A percentile compares a stretch with the other conserved stretches of the same genome.
These are phyloP conservation scores for Ctenochaetus hawaiiensis DNA, from an alignment of 2,797 vertebrate genomes.

Conservation along the genomic window DNA sequence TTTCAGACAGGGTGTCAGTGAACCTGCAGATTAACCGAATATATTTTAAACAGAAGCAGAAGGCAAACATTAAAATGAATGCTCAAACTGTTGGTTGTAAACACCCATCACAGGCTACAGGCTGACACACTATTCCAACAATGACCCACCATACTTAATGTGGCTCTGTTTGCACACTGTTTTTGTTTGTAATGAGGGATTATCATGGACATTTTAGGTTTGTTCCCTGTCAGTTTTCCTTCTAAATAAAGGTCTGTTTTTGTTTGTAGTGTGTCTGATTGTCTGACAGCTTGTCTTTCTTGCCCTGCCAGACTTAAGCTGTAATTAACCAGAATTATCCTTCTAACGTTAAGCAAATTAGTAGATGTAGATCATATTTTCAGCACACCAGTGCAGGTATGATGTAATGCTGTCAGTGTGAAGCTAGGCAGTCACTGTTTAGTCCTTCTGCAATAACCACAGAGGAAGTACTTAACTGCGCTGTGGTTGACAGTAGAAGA, in stretches of 20 bases:
- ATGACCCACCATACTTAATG: background rate
- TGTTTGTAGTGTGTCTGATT: background rate
- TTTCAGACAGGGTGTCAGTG: background rate
- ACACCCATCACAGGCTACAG: background rate
- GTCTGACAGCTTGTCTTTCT: background rate
- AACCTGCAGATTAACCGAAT: background rate
- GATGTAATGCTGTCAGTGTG: conserved; percentile 15
- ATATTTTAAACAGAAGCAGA: background rate
- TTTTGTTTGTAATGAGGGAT: conserved; percentile 6
- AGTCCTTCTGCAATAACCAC: conserved; percentile 13
- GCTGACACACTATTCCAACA: background rate
- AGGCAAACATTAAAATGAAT: background rate
- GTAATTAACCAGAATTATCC: background rate
- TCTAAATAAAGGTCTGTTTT: background rate
- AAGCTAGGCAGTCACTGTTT: background rate
- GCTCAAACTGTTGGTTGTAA: background rate
- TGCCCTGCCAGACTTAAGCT: background rate
- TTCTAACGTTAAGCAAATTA: background rate
- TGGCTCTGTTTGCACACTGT: background rate
- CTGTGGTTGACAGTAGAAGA: conserved; percentile 8
- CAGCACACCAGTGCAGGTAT: background rate
- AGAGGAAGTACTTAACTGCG: conserved; percentile 16
- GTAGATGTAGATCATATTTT: conserved; percentile 4
- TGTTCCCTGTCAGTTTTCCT: background rate
- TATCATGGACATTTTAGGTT: background rate